Evolutionary conservation across 2,113 vertebrate genomes (phyloP), one percentile per base, ranked within the genome.

Genomic region (Oncorhynchus kisutch): DNA sequence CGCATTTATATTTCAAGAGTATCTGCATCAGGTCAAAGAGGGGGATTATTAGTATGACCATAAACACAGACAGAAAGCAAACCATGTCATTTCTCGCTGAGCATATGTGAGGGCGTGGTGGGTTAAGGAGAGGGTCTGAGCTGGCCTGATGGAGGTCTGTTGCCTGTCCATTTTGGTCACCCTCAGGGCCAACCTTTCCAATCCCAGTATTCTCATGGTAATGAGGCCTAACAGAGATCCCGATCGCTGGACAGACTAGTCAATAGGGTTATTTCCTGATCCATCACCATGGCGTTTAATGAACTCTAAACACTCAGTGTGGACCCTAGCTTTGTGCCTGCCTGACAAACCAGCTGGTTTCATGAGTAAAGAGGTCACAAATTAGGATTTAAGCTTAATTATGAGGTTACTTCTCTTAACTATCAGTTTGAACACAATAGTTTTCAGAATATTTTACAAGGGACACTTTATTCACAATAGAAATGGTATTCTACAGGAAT

Each of bases 241-340:
- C n/a, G 11, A 0, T 4, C 22, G 14, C 22, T 51, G 90, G 87
- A 91, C 86, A 81, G 64, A 31, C 54, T 82, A 72, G 87, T 87
- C 89, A 90, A 82, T 82, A 51, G 87, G 86, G 79, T 87, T 77
- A 85, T 85, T 90, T 91, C 84, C 91, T 92, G 91, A 91, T 89
- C 92, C 89, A 81, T 89, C 81, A 83, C 82, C 74, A 72, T 87
- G 90, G 85, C 89, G 85, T 84, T 86, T 91, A 86, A 92, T 93
- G 90, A 91, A 91, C 87, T 91, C 87, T 81, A 76, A 91, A 91
- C 83, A 89, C 83, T 84, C 79, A 80, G 78, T 49, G n/a, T 79
- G 83, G 79, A 84, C 80, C 74, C 79, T 18, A 77, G 70, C 81
- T 89, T 86, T 87, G 76, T 83, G 82, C 48, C 71, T 39, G 65